Base-by-base conservation (phyloP, 1,140 invertebrate species). In the Oncopeltus fasciatus region DNA sequence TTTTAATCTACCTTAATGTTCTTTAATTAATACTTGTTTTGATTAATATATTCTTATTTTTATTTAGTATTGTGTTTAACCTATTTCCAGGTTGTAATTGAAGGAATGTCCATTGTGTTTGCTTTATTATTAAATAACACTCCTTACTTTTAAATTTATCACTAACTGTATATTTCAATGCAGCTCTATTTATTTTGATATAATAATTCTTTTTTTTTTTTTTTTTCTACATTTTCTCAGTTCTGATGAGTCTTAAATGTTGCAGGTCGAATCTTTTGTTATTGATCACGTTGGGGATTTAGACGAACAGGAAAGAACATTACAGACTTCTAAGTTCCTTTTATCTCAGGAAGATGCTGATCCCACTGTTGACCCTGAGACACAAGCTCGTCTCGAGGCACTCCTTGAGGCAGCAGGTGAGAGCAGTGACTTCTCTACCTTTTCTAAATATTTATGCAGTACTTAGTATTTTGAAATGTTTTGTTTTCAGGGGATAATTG, bases 361-460 rank as follows among this genome's bases (percentile, higher is more conserved):
- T 70, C 77, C 84, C 68, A 80, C 84, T n/a, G 88, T 93, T 64
- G 90, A 93, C 75, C 88, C 87, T 47, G 88, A 92, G 71, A 92
- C 90, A 66, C 89, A 92, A 74, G 88, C 89, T 14, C 78, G 88
- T 60, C 78, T 94, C 58, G 90, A 93, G 75, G 89, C 90, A 62
- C 77, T 94, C 26, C 77, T 94, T 53, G 88, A 93, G 79, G 90
- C 88, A 69, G 90, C 90, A 69, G 90, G 90, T 84, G 76, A 79
- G 69, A 78, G 70, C 14, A 46, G 44, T 20, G 44, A 46, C 27
- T 43, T 57, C 20, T 46, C 2, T 46, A n/a, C 44, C 44, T n/a
- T 46, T 20, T 20, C 44, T 20, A 20, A n/a, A 46, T 46, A 20
- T 46, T 46, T n/a, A 46, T 20, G n/a, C 44, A n/a, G n/a, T n/a